These are phyloP conservation scores for Nemurella pictetii DNA, from an alignment of 2,888 invertebrate genomes.

Conservation along the genomic window DNA sequence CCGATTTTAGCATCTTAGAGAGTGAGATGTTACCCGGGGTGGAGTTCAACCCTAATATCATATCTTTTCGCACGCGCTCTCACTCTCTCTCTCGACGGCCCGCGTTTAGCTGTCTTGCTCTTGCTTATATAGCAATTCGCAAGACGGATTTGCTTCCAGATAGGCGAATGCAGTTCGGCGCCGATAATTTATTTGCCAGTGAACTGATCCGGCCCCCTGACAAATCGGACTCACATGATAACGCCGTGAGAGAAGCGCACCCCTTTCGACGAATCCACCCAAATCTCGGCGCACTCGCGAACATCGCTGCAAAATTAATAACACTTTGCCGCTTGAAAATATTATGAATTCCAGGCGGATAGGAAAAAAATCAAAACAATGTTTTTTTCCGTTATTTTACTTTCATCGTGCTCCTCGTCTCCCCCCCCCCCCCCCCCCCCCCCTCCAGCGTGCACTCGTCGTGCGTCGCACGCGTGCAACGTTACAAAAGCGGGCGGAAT, in stretches of 20 bases:
- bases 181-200: neutral
- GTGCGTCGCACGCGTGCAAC: neutral
- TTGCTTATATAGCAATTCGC: neutral
- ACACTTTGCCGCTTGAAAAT: neutral
- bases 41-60: slow-evolving; percentile 23
- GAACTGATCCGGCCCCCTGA: neutral
- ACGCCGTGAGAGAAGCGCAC: neutral
- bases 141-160: neutral
- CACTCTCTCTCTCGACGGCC: neutral
- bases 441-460: neutral
- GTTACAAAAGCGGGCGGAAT: neutral
- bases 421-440: too few species aligned
- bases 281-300: neutral
- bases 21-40: slow-evolving; percentile 32
- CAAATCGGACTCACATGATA: neutral
- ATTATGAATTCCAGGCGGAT: neutral
- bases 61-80: slow-evolving; percentile 2
- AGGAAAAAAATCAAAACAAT: neutral
- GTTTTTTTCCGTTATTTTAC: neutral
- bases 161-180: neutral
- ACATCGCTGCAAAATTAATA: neutral
- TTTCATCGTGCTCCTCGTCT: neutral
- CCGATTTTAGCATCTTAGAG: slow-evolving; percentile 30
- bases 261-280: neutral
- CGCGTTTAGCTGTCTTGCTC: neutral